Evolutionary conservation across 1,140 invertebrate species (phyloP).

Genomic region (Drosophila hydei): DNA sequence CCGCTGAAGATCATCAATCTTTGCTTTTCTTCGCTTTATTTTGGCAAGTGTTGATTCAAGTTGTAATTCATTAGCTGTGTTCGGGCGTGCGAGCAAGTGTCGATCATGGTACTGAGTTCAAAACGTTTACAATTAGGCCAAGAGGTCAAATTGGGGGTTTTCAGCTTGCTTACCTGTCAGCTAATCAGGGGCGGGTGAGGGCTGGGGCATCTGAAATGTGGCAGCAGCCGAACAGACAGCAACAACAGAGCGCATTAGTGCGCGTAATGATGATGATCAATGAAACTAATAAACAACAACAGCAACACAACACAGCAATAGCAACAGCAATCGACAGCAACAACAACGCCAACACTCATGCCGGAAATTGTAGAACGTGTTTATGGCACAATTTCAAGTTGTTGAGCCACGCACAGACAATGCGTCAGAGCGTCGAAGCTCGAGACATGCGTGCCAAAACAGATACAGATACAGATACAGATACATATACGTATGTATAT

Average conservation of each 20-base stretch:
- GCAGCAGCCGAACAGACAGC: constrained; percentile 2
- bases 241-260: constrained; percentile 31
- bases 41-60: background rate
- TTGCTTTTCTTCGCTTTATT: background rate
- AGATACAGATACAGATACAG: constrained; percentile 27
- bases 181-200: background rate
- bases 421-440: constrained; percentile 54
- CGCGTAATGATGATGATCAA: constrained; percentile 75
- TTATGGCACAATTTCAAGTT: constrained; percentile 82
- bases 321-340: constrained; percentile 22
- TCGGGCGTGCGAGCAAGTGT: constrained; percentile 5
- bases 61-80: background rate
- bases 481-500: constrained; percentile 13
- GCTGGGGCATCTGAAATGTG: background rate
- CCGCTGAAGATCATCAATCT: too few relatives aligned
- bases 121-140: constrained; percentile 42
- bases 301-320: constrained; percentile 30
- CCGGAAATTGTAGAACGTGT: constrained; percentile 80
- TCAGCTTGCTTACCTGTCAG: constrained; percentile 10
- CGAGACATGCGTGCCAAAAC: constrained; percentile 76
- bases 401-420: constrained; percentile 74
- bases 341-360: constrained; percentile 72
- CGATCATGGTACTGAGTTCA: constrained; percentile 15
- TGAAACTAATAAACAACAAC: constrained; percentile 68
- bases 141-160: constrained; percentile 39